Base-by-base conservation (phyloP, 2,888 invertebrate genomes). In the Heliconius ethilla region DNA sequence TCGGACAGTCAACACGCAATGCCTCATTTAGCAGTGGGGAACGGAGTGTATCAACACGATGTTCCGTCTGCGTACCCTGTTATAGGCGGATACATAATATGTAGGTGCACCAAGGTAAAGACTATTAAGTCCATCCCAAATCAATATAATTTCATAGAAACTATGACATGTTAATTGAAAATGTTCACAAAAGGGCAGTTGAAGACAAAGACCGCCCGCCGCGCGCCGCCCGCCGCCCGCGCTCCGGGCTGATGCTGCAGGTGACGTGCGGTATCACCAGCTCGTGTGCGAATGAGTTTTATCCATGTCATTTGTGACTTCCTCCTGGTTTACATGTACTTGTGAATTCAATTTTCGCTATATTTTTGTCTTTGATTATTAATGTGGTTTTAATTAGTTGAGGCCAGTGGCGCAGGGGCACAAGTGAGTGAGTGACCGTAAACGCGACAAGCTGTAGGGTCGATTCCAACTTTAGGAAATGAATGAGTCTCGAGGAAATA, bases 91-190 rank as follows among this genome's bases (percentile, higher is more conserved):
- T 1, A 37, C 37, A 37, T 11, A 37, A 40, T 75, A 67, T 59
- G 2, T 13, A 63, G n/a, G 13, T 15, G 69, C 13, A 25, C 25
- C 9, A 59, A 1, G 15, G 10, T 72, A 37, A 55, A 59, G n/a
- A 15, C 15, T 59, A 55, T 72, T 15, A 63, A 74, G 27, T 15
- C 22, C 13, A 45, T 40, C 27, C 11, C 62, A 45, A 85, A 87
- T 86, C 85, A 85, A 87, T 87, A 85, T 77, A 81, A 83, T 86
- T 87, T 84, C 83, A 82, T 77, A 80, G 77, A 83, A 87, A 85
- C 83, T 87, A 85, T 88, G 88, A 87, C 86, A 84, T 88, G 87
- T 89, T 89, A 90, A 91, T 91, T 90, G 90, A 87, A 90, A 89
- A 89, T 87, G 85, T 86, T 86, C 85, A 89, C 89, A 90, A 90